phyloP scores from a whole-genome alignment of 2,113 vertebrate genomes.

The Alligator sinensis region DNA sequence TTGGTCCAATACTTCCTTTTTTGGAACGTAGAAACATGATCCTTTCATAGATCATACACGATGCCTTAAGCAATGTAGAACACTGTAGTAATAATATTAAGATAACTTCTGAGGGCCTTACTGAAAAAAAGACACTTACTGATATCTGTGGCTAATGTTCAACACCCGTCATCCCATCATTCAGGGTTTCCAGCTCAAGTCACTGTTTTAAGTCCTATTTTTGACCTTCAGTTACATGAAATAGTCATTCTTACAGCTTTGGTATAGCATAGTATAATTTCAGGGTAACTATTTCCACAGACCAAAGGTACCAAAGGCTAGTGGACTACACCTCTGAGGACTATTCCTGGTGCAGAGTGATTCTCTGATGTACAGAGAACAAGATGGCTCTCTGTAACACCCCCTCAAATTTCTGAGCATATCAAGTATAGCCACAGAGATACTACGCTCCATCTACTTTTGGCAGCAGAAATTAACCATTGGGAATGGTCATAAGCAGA shows the following conservation, averaged over 20 bases:
- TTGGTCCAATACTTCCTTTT: not conserved
- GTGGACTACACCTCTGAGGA: not conserved
- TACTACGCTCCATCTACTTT: not conserved
- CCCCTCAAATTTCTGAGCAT: not conserved
- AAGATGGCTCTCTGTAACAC: not conserved
- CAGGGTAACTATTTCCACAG: not conserved
- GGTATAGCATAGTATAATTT: not conserved
- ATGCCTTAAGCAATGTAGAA: not conserved
- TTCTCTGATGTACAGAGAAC: not conserved
- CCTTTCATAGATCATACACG: not conserved
- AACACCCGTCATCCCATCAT: not conserved
- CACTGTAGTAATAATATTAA: not conserved
- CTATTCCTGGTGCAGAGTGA: not conserved
- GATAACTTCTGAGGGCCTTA: accelerated
- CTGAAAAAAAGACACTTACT: not conserved
- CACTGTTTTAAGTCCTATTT: not conserved
- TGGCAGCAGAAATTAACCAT: not conserved
- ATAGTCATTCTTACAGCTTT: not conserved
- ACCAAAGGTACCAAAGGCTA: accelerated
- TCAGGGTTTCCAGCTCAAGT: accelerated
- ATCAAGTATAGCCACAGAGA: not conserved
- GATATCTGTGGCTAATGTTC: not conserved
- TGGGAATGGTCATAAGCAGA: not conserved
- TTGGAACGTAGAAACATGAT: not conserved
- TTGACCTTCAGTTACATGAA: not conserved